Conservation (phyloP, 2,797 vertebrate species). For the Peromyscus eremicus region DNA sequence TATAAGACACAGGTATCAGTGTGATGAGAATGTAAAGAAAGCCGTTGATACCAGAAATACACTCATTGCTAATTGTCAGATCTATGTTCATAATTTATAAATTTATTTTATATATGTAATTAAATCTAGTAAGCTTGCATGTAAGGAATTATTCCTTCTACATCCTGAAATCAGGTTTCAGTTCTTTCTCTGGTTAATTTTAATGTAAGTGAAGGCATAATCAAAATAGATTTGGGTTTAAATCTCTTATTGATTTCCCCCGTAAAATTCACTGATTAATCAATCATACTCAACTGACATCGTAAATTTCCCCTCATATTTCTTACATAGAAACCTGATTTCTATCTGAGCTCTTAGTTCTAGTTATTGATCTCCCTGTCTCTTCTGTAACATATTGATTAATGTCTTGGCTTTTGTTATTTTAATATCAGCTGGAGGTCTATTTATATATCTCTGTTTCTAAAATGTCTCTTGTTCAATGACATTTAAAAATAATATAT, state of each 20-base stretch:
- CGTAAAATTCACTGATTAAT: slow-evolving; percentile 7
- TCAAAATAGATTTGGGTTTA: background rate
- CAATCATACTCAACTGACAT: background rate
- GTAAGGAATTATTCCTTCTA: background rate
- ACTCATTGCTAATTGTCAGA: background rate
- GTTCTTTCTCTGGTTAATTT: background rate
- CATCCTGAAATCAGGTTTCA: background rate
- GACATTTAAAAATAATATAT: slow-evolving; percentile 13
- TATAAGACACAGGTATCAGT: no score
- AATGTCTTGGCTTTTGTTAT: background rate
- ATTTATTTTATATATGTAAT: background rate
- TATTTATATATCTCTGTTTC: background rate
- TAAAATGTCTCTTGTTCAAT: background rate
- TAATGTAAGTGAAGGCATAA: background rate
- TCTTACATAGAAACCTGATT: background rate
- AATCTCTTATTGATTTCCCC: background rate
- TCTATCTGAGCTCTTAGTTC: background rate
- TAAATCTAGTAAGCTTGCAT: background rate
- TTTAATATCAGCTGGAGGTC: background rate
- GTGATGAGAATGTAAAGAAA: background rate
- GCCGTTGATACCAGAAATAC: background rate
- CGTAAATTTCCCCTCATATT: background rate
- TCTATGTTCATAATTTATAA: background rate
- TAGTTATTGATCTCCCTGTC: background rate
- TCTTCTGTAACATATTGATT: background rate